Percentiles rank a stretch among this genome's conserved stretches.
Conservation (phyloP, 2,888 invertebrate species). For the Alviniconcha strummeri region DNA sequence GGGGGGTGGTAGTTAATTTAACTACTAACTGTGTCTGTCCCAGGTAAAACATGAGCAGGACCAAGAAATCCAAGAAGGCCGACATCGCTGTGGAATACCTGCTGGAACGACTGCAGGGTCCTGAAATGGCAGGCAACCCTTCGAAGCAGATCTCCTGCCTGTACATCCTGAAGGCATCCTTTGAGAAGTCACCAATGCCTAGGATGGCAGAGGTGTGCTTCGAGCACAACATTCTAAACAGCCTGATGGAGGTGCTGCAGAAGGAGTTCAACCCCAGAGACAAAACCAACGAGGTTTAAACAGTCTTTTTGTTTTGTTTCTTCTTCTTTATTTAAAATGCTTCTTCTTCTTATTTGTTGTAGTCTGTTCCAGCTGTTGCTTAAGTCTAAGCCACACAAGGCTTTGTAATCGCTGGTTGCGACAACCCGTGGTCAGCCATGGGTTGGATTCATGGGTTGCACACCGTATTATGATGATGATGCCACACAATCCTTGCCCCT, state of each 20-base stretch:
- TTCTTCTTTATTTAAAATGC: neutral
- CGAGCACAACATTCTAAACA: neutral
- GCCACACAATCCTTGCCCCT: neutral
- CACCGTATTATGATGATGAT: neutral
- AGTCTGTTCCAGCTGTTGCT: neutral
- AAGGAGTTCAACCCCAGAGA: neutral
- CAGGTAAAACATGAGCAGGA: neutral
- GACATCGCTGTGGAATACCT: neutral
- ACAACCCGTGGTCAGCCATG: too few species aligned
- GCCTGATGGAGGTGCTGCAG: neutral
- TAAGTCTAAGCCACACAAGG: neutral
- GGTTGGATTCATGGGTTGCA: neutral
- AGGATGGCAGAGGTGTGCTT: neutral
- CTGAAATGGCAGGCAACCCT: neutral
- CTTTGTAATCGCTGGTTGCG: too few species aligned
- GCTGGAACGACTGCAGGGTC: neutral
- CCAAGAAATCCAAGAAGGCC: neutral
- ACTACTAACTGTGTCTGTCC: neutral
- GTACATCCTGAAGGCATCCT: neutral
- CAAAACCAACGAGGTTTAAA: neutral
- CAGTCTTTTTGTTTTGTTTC: neutral
- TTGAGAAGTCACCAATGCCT: neutral
- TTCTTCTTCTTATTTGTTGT: neutral
- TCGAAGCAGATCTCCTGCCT: neutral
- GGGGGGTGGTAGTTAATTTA: neutral